These are phyloP conservation scores for Lasioglossum calceatum DNA, from an alignment of 2,888 invertebrate species.

Conservation along the genomic window DNA sequence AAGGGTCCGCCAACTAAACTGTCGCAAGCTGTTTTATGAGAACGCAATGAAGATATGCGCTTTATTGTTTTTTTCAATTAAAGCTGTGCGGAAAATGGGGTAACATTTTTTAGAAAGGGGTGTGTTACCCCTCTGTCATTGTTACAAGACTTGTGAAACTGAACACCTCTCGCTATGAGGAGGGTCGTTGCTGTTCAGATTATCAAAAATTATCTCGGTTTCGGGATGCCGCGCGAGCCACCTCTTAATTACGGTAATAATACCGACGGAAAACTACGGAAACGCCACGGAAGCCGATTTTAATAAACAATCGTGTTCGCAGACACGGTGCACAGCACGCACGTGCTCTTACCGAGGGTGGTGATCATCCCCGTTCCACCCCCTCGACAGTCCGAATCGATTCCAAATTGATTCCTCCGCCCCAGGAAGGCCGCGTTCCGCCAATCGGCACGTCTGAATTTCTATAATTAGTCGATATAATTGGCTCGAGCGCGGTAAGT, in stretches of 20 bases:
- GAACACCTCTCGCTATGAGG: neutral
- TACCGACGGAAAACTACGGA: neutral
- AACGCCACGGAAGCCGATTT: neutral
- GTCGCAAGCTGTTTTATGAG: neutral
- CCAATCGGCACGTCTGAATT: conserved; percentile 52
- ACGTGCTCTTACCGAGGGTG: neutral
- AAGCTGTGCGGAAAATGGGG: neutral
- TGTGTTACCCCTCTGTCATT: neutral
- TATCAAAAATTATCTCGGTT: neutral
- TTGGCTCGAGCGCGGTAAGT: conserved; percentile 63
- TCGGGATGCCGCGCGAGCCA: neutral
- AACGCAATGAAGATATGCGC: neutral
- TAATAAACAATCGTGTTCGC: neutral
- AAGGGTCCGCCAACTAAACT: neutral
- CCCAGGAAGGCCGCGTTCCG: conserved; percentile 23
- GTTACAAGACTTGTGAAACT: neutral
- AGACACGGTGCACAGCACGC: neutral
- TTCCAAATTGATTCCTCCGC: conserved; percentile 52
- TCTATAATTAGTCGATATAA: conserved; percentile 61
- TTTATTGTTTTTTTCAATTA: neutral
- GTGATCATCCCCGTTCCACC: neutral
- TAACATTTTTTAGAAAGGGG: neutral
- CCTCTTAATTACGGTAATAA: neutral
- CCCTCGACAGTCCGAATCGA: conserved; percentile 29
- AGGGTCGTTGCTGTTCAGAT: neutral